phyloP scores from a whole-genome alignment of 1,140 invertebrate species.

The Pemphigus obesinymphae region DNA sequence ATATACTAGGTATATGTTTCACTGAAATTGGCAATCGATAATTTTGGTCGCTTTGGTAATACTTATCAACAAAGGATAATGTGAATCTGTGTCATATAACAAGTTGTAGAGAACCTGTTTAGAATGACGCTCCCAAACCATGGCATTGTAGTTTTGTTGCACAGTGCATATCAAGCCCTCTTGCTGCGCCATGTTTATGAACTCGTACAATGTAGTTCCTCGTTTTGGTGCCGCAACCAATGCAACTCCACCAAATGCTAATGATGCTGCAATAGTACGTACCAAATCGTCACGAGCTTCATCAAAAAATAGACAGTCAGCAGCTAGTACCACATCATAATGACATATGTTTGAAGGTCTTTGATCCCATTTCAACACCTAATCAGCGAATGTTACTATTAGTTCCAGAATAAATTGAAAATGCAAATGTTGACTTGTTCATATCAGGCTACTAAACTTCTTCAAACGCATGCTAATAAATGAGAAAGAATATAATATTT shows the following conservation, averaged over 20 bases:
- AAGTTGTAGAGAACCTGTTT: constrained; percentile 56
- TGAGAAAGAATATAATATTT: background rate
- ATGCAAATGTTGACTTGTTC: background rate
- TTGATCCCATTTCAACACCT: constrained; percentile 53
- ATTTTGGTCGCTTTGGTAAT: constrained; percentile 27
- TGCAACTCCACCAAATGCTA: constrained; percentile 63
- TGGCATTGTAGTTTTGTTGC: constrained; percentile 58
- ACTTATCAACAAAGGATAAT: constrained; percentile 61
- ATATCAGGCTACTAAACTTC: constrained; percentile 5
- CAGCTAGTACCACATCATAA: constrained; percentile 70
- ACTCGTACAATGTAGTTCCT: constrained; percentile 66
- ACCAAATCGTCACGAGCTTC: constrained; percentile 67
- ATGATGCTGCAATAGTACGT: constrained; percentile 62
- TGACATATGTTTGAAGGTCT: constrained; percentile 43
- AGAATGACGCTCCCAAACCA: constrained; percentile 64
- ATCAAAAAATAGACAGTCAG: constrained; percentile 81
- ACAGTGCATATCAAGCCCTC: constrained; percentile 58
- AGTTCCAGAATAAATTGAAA: constrained; percentile 42
- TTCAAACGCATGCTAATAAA: constrained; percentile 30
- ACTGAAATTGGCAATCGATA: constrained; percentile 34
- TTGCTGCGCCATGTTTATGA: constrained; percentile 58
- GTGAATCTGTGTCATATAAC: constrained; percentile 63
- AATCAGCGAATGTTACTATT: constrained; percentile 49
- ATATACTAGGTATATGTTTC: background rate
- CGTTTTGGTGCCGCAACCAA: constrained; percentile 72